phyloP scores from a whole-genome alignment of 2,113 vertebrate genomes.

The Nerophis ophidion region DNA sequence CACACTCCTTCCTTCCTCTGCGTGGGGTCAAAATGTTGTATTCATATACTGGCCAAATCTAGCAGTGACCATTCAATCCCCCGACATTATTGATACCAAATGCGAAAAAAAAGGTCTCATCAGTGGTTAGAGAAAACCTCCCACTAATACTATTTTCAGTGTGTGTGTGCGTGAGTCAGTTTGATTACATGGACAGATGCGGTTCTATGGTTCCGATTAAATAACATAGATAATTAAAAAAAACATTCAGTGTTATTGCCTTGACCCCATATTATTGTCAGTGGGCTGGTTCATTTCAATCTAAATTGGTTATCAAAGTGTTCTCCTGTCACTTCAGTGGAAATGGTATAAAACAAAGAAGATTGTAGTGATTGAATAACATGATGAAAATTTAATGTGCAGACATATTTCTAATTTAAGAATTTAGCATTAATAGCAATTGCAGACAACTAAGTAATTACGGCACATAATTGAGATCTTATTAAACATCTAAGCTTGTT shows the following conservation, averaged over 20 bases:
- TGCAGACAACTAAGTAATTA: constrained; percentile 50
- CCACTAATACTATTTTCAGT: constrained; percentile 79
- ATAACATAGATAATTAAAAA: constrained; percentile 98
- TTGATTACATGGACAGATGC: constrained; percentile 68
- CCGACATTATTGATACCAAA: constrained; percentile 95
- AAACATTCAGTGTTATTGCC: constrained; percentile 90
- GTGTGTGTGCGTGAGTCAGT: constrained; percentile 28
- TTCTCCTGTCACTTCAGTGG: constrained; percentile 73
- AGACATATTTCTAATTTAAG: constrained; percentile 40
- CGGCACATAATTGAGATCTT: neutral
- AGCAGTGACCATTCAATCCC: constrained; percentile 97
- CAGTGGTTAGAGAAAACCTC: constrained; percentile 94
- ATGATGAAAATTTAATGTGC: constrained; percentile 47
- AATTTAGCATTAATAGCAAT: constrained; percentile 45
- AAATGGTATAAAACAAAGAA: constrained; percentile 49
- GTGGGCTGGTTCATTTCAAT: constrained; percentile 81
- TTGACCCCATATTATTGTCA: constrained; percentile 89
- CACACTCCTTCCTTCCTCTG: constrained; percentile 29
- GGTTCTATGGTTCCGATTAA: constrained; percentile 80
- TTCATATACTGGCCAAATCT: constrained; percentile 96
- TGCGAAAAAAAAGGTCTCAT: constrained; percentile 83
- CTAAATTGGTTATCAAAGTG: constrained; percentile 76
- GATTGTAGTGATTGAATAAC: constrained; percentile 46
- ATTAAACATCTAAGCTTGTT: neutral
- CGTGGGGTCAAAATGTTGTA: constrained; percentile 87